Base-by-base conservation (phyloP, 1,140 invertebrate species). In the Armadillidium nasatum region DNA sequence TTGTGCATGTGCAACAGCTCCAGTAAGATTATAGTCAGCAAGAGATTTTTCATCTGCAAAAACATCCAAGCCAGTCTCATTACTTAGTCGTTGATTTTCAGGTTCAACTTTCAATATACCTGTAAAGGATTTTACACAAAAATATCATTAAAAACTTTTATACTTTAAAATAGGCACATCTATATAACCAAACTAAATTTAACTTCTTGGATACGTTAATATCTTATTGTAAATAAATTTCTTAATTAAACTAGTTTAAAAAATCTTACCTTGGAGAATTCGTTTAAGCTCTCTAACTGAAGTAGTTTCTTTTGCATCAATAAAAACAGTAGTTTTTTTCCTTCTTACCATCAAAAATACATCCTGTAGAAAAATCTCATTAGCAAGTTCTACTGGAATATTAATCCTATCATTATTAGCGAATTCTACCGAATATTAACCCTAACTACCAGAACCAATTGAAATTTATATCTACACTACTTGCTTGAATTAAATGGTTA, bases 301-400 rank as follows among this genome's bases (percentile, higher is more conserved):
- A 46, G 95, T 97, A 71, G 93, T 95, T 84, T 98, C 96, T 85
- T 97, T 98, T 7, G 94, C 94, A 88, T 99, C 96, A n/a, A 95
- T 94, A 85, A 98, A 98, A 85, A 99, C 96, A 72, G 95, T 98
- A 81, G 92, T 90, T 86, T 98, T 97, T 87, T 97, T 96, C 84
- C 95, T 89, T 85, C 96, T 89, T 82, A 99, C 94, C 95, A 98
- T 97, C 82, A 99, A 87, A 90, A 97, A 99, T 81, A 98, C 95
- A 87, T 98, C 95, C 96, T 80, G 74, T 22, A 75, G 19, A 60
- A 60, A 60, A 60, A 60, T 60, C n/a, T n/a, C n/a, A n/a, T n/a
- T n/a, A n/a, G n/a, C n/a, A n/a, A n/a, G n/a, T n/a, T n/a, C n/a
- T n/a, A n/a, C n/a, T n/a, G n/a, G n/a, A n/a, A n/a, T 33, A n/a